phyloP scores from a whole-genome alignment of 2,888 invertebrate genomes.

The Pterobdella sp. region DNA sequence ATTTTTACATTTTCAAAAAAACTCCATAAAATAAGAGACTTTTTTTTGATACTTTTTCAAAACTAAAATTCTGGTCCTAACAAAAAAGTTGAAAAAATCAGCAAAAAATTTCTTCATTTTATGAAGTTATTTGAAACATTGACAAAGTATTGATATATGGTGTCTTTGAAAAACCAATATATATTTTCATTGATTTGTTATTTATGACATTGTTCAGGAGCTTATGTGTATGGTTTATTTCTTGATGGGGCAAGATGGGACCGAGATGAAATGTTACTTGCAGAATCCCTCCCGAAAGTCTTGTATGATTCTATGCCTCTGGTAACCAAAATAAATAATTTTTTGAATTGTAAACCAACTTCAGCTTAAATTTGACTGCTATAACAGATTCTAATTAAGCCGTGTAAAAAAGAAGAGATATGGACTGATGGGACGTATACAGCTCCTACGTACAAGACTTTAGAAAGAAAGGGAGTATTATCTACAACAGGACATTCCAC shows the following conservation, averaged over 20 bases:
- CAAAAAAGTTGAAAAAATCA: too few species aligned
- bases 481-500: slow-evolving; percentile 53
- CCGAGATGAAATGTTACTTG: slow-evolving; percentile 54
- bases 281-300: slow-evolving; percentile 74
- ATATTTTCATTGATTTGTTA: slow-evolving; percentile 4
- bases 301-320: slow-evolving; percentile 74
- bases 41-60: too few species aligned
- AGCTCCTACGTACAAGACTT: slow-evolving; percentile 46
- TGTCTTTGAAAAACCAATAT: not conserved
- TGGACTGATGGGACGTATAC: slow-evolving; percentile 60
- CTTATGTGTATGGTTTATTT: slow-evolving; percentile 51
- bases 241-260: slow-evolving; percentile 54
- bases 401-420: slow-evolving; percentile 62
- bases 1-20: too few species aligned
- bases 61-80: too few species aligned
- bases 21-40: too few species aligned
- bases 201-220: slow-evolving; percentile 44
- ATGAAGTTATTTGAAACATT: too few species aligned
- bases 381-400: too few species aligned
- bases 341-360: slow-evolving; percentile 36
- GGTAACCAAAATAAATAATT: slow-evolving; percentile 41
- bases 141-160: not conserved
- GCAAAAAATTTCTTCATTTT: too few species aligned
- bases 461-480: slow-evolving; percentile 34
- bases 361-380: slow-evolving; percentile 68